These are phyloP conservation scores for Cheilosia soror DNA, from an alignment of 2,888 invertebrate species.

Conservation along the genomic window DNA sequence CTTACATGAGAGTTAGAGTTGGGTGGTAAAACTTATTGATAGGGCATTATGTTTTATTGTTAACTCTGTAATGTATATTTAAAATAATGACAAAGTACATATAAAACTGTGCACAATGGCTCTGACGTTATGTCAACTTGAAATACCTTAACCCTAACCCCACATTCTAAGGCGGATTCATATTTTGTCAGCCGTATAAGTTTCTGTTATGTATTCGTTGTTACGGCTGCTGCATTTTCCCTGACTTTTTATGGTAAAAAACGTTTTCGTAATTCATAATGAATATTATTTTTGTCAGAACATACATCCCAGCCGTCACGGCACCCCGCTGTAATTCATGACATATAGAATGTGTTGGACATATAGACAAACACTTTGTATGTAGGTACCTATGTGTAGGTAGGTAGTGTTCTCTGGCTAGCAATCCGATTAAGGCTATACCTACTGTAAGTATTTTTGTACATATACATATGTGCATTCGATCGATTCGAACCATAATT, in stretches of 20 bases:
- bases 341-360: constrained; percentile 20
- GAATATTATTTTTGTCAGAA: constrained; percentile 22
- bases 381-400: neutral
- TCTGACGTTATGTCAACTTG: neutral
- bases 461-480: constrained; percentile 20
- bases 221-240: constrained; percentile 12
- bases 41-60: no score
- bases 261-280: constrained; percentile 30
- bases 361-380: constrained; percentile 4
- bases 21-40: neutral
- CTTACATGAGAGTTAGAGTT: neutral
- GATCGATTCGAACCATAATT: constrained; percentile 55
- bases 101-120: neutral
- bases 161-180: neutral
- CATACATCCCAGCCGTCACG: constrained; percentile 26
- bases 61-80: no score
- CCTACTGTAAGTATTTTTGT: constrained; percentile 28
- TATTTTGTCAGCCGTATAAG: neutral
- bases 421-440: constrained; percentile 62
- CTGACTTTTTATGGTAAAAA: constrained; percentile 26
- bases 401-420: constrained; percentile 6
- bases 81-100: neutral
- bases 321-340: constrained; percentile 10
- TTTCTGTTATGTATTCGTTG: neutral
- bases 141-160: neutral